Conservation (phyloP, 2,888 invertebrate species). For the Ferdinandea cuprea region DNA sequence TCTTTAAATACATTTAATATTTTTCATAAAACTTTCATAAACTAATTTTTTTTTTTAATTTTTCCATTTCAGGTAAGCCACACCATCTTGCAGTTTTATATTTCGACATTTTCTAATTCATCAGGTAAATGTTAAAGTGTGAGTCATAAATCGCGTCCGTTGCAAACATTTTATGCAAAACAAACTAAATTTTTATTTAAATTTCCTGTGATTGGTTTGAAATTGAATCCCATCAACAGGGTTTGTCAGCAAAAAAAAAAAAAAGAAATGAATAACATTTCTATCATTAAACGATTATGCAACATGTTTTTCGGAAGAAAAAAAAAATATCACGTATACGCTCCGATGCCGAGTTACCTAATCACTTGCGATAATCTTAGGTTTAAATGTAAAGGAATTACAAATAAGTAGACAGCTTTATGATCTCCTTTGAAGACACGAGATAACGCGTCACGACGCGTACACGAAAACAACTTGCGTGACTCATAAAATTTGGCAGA, state of each 20-base stretch:
- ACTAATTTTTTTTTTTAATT: background rate
- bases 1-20: no score
- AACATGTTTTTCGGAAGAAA: background rate
- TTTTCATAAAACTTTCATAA: no score
- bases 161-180: background rate
- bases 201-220: background rate
- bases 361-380: background rate
- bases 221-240: background rate
- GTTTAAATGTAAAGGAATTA: background rate
- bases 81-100: background rate
- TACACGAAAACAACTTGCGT: background rate
- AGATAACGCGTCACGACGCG: background rate
- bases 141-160: background rate
- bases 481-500: background rate
- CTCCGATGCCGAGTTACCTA: background rate
- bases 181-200: constrained; percentile 4
- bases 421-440: background rate
- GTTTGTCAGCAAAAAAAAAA: background rate
- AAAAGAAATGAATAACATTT: background rate
- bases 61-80: constrained; percentile 31
- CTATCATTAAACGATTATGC: background rate
- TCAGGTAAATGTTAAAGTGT: constrained; percentile 20
- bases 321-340: constrained; percentile 36
- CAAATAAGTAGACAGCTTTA: background rate
- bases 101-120: background rate